Conservation (phyloP, 2,113 vertebrate species). For the Coptodon bakossiorum region DNA sequence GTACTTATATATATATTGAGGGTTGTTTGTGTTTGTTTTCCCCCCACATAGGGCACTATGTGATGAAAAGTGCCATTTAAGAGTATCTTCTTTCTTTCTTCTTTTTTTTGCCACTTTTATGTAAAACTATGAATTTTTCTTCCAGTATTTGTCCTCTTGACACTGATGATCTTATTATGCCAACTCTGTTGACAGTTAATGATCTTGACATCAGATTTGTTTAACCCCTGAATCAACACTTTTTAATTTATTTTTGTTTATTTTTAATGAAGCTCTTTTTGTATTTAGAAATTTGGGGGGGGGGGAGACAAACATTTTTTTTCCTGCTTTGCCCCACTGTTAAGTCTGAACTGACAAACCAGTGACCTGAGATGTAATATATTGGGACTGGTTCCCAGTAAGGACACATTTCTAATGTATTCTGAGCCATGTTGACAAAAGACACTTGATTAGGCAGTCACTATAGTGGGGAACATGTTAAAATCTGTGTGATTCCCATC, state of each 20-base stretch:
- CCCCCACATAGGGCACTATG: slow-evolving; percentile 43
- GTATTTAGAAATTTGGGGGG: neutral
- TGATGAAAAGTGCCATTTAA: slow-evolving; percentile 57
- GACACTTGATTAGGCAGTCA: slow-evolving; percentile 38
- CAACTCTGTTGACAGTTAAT: slow-evolving; percentile 37
- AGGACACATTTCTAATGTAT: slow-evolving; percentile 36
- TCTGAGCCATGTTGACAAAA: slow-evolving; percentile 55
- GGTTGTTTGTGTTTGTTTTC: neutral
- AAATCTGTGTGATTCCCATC: slow-evolving; percentile 1
- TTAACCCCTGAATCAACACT: slow-evolving; percentile 13
- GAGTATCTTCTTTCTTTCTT: neutral
- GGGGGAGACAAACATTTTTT: neutral
- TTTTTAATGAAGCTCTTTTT: slow-evolving; percentile 4
- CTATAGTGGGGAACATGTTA: slow-evolving; percentile 13
- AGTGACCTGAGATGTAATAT: neutral
- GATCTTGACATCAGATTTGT: slow-evolving; percentile 3
- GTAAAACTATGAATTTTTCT: slow-evolving; percentile 32
- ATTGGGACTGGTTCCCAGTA: slow-evolving; percentile 63
- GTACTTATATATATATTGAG: slow-evolving; percentile 55
- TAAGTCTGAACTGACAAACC: slow-evolving; percentile 9
- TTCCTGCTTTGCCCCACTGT: neutral
- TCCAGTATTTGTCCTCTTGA: slow-evolving; percentile 45
- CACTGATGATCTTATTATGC: slow-evolving; percentile 24
- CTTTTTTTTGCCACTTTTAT: slow-evolving; percentile 27
- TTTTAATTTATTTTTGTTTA: neutral